phyloP scores from a whole-genome alignment of 1,140 invertebrate genomes.

The Glomeris maerens region DNA sequence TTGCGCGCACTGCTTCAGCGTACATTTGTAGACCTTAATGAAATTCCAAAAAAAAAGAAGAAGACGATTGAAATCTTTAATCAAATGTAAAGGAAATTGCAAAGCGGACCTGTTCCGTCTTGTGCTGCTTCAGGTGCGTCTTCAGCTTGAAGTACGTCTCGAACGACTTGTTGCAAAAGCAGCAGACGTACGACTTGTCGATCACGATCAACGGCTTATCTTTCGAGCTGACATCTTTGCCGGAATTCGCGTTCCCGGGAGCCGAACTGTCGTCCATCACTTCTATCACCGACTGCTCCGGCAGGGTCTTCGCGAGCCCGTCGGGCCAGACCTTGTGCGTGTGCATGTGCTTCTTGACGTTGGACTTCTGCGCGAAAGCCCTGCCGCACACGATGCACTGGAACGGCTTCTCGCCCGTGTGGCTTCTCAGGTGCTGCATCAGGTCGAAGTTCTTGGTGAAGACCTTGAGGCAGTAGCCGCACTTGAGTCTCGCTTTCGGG shows the following conservation, averaged over 20 bases:
- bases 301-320: constrained; percentile 30
- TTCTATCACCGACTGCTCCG: constrained; percentile 23
- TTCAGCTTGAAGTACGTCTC: constrained; percentile 38
- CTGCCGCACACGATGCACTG: constrained; percentile 39
- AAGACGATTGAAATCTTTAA: constrained; percentile 32
- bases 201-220: constrained; percentile 31
- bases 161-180: constrained; percentile 36
- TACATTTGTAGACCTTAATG: constrained; percentile 51
- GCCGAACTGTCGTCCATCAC: neutral
- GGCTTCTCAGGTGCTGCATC: constrained; percentile 50
- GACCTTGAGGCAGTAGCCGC: constrained; percentile 20
- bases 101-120: constrained; percentile 35
- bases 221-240: constrained; percentile 11
- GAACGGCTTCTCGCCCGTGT: constrained; percentile 44
- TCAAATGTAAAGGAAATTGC: constrained; percentile 27
- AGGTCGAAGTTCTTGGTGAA: constrained; percentile 49
- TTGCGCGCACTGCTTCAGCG: constrained; percentile 42
- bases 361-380: constrained; percentile 74
- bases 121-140: constrained; percentile 38
- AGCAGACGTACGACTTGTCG: constrained; percentile 40
- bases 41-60: constrained; percentile 27
- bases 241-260: neutral
- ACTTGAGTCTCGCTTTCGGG: constrained; percentile 12
- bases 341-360: constrained; percentile 93
- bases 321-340: constrained; percentile 53